Evolutionary conservation across 1,140 invertebrate species (phyloP).

Genomic region (Nephila pilipes): DNA sequence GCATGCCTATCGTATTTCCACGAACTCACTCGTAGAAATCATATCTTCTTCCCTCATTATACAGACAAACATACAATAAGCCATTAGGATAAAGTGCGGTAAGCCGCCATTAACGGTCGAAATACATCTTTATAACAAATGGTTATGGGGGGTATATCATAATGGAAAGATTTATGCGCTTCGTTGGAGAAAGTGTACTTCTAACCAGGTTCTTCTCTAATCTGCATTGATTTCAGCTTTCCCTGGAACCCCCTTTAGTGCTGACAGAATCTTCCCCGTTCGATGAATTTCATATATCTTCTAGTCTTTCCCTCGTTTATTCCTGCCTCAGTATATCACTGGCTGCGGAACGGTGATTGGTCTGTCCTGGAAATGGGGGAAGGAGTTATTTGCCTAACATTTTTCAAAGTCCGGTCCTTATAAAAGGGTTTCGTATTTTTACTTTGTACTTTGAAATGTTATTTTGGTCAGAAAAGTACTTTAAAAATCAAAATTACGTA

Average conservation of each 20-base stretch:
- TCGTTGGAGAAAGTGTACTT: background rate
- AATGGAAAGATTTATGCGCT: slow-evolving; percentile 74
- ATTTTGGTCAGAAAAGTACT: background rate
- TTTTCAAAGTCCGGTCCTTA: slow-evolving; percentile 17
- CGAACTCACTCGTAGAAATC: background rate
- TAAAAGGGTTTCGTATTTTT: background rate
- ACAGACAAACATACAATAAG: slow-evolving; percentile 64
- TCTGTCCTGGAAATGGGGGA: slow-evolving; percentile 10
- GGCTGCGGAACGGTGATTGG: slow-evolving; percentile 31
- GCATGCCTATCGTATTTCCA: slow-evolving; percentile 10
- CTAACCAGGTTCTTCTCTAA: slow-evolving; percentile 53
- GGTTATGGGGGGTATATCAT: slow-evolving; percentile 72
- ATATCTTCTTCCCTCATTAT: slow-evolving; percentile 55
- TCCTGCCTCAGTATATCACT: slow-evolving; percentile 9
- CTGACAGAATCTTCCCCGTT: slow-evolving; percentile 36
- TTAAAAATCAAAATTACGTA: too few relatives aligned
- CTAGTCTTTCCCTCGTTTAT: background rate
- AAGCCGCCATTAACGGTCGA: slow-evolving; percentile 68
- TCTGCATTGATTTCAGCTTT: slow-evolving; percentile 75
- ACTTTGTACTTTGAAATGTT: background rate
- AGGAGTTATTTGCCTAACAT: slow-evolving; percentile 30
- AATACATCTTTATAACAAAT: slow-evolving; percentile 76
- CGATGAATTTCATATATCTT: background rate
- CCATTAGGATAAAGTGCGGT: slow-evolving; percentile 73
- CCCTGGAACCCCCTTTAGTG: slow-evolving; percentile 32